Base-by-base conservation (phyloP, 2,888 invertebrate species). In the Stenotaenia linearis region DNA sequence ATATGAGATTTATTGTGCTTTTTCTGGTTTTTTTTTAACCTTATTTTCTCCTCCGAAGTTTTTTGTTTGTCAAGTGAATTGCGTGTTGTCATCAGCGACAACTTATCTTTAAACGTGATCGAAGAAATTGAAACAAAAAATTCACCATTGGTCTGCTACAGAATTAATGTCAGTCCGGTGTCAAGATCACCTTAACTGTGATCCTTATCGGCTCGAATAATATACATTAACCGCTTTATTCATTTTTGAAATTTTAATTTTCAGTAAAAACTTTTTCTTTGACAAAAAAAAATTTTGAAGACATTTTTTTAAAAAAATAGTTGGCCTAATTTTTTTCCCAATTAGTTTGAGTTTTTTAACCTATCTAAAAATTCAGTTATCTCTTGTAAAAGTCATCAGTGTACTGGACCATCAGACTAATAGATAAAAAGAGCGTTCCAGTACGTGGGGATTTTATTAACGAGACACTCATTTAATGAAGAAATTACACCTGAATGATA, bases 381-480 rank as follows among this genome's bases (percentile, higher is more conserved):
- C 50, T 50, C 50, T 50, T 1, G 50, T 18, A 50, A 50, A 50
- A 40, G 40, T n/a, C 40, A 40, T 40, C 40, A 40, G 40, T 40
- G 40, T 40, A 15, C 10, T 40, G 40, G 4, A 21, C 50, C 50
- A 50, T 50, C 50, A 50, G 50, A 18, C 18, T n/a, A 50, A 7
- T 12, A 2, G 15, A 40, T n/a, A 0, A 5, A 69, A 12, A 25
- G 15, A 1, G 28, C 12, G 69, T 3, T 69, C 69, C 69, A 28
- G 69, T 69, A 50, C 50, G 50, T 69, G 69, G 28, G 28, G 23
- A 10, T 69, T 69, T 69, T 69, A 69, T 69, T 69, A 69, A 69
- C n/a, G 69, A 28, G 21, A 18, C 3, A 28, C 18, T 18, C 69
- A 28, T 69, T 69, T 69, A 69, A 69, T 69, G 25, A 28, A 69